phyloP scores from a whole-genome alignment of 2,113 vertebrate species.

The Arizona elegans region DNA sequence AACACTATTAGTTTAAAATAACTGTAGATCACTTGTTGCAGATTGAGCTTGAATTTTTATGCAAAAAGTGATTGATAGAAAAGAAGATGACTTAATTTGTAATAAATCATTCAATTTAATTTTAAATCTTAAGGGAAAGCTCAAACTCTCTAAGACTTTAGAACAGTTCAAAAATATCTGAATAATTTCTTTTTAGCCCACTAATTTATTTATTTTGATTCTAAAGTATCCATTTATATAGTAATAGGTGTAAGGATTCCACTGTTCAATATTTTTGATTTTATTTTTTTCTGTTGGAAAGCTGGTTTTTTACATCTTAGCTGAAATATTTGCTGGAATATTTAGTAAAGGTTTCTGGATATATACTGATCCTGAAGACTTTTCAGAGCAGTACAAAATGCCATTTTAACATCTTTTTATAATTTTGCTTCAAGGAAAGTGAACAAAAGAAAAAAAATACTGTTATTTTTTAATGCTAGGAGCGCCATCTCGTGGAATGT shows the following conservation, averaged over 20 bases:
- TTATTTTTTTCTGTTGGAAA: neutral
- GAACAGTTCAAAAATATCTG: neutral
- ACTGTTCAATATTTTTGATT: neutral
- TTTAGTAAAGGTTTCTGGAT: neutral
- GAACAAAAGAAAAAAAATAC: neutral
- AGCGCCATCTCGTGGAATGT: slow-evolving; percentile 35
- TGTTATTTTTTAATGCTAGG: slow-evolving; percentile 9
- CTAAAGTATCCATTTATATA: neutral
- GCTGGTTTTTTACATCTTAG: neutral
- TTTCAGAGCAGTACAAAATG: neutral
- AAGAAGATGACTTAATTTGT: neutral
- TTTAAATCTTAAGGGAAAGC: neutral
- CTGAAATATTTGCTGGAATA: neutral
- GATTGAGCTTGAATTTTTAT: neutral
- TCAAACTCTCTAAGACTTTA: neutral
- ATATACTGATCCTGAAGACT: neutral
- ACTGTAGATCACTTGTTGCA: neutral
- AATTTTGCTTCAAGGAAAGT: neutral
- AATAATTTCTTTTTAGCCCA: neutral
- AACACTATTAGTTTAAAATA: neutral
- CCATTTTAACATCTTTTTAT: neutral
- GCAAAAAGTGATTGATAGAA: neutral
- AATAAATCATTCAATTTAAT: neutral
- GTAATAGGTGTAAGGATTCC: neutral
- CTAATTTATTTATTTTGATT: neutral